Percentiles rank a stretch among this genome's conserved stretches.
phyloP scores from a whole-genome alignment of 2,113 vertebrate genomes.

The Vidua chalybeata region DNA sequence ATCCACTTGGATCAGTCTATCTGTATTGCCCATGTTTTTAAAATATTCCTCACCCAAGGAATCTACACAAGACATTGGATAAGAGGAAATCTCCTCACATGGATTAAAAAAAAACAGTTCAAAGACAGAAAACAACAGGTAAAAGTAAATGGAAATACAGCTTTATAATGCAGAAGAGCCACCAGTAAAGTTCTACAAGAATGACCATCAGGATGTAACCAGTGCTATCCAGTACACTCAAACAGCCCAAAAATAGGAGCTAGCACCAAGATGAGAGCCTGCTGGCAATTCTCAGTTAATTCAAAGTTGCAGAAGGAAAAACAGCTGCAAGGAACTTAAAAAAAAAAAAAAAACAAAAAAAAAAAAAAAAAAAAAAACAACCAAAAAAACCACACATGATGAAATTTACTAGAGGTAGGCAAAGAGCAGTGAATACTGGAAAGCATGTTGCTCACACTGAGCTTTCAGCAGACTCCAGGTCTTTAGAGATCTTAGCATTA shows the following conservation, averaged over 20 bases:
- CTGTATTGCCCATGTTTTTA: background rate
- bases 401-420: background rate
- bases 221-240: background rate
- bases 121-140: background rate
- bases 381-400: no score
- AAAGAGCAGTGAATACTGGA: background rate
- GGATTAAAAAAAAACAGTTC: background rate
- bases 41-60: background rate
- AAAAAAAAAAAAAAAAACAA: no score
- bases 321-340: background rate
- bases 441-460: accelerated
- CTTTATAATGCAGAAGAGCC: background rate
- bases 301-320: background rate
- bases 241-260: background rate
- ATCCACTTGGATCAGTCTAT: background rate
- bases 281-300: background rate
- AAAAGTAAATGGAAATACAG: background rate
- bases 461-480: background rate
- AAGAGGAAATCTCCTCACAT: background rate
- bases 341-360: background rate
- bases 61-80: background rate
- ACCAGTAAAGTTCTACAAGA: background rate
- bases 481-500: background rate
- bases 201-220: background rate
- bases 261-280: background rate